Evolutionary conservation across 2,797 vertebrate genomes (phyloP).

Genomic region (Ispidina lecontei): DNA sequence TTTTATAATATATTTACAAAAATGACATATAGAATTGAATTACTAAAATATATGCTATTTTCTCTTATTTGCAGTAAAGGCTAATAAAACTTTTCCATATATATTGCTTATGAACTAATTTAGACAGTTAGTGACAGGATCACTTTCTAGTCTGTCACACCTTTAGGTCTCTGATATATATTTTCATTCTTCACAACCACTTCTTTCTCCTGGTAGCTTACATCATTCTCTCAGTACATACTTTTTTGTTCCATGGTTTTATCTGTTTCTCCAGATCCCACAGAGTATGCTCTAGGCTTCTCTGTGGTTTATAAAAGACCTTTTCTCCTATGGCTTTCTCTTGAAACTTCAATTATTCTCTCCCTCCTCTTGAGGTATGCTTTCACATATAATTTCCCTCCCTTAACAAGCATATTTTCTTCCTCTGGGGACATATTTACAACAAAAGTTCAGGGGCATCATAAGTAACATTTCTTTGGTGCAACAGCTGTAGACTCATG

Average conservation of each 20-base stretch:
- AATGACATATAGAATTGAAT: background rate
- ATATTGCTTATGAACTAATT: background rate
- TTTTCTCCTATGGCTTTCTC: slow-evolving; percentile 25
- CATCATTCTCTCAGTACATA: background rate
- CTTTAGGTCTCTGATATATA: background rate
- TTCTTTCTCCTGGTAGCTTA: background rate
- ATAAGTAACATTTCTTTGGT: slow-evolving; percentile 18
- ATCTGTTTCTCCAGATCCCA: slow-evolving; percentile 23
- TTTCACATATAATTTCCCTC: slow-evolving; percentile 8
- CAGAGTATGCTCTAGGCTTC: slow-evolving; percentile 27
- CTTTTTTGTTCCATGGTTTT: slow-evolving; percentile 7
- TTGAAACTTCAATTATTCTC: slow-evolving; percentile 37
- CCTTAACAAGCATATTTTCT: slow-evolving; percentile 27
- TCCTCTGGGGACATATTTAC: slow-evolving; percentile 19
- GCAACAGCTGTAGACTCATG: background rate
- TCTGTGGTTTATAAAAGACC: slow-evolving; percentile 37
- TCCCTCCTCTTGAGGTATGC: slow-evolving; percentile 11
- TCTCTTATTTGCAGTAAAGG: background rate
- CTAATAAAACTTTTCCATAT: background rate
- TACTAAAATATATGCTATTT: background rate
- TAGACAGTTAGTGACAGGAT: background rate
- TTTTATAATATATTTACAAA: background rate
- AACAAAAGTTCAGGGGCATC: slow-evolving; percentile 1
- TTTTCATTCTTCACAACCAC: background rate
- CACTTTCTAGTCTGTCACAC: background rate